Conservation (phyloP, 2,888 invertebrate genomes). For the Adelognathus sp. region DNA sequence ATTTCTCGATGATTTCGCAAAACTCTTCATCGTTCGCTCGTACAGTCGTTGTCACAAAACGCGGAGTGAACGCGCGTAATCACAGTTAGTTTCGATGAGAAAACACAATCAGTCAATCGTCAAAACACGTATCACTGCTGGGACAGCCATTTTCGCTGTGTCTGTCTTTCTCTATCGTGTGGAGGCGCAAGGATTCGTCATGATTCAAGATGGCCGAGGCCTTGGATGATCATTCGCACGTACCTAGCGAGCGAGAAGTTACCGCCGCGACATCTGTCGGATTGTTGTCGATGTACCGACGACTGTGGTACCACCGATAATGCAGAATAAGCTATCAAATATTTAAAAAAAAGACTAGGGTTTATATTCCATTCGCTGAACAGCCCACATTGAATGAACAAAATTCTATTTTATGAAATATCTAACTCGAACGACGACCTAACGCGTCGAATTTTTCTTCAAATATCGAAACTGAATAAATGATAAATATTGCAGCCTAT, state of each 20-base stretch:
- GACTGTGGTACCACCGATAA: not conserved
- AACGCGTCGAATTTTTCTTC: too few species aligned
- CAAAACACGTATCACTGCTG: conserved; percentile 71
- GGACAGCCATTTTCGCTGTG: conserved; percentile 71
- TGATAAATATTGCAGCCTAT: too few species aligned
- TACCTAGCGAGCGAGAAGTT: not conserved
- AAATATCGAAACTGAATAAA: too few species aligned
- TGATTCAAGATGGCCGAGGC: conserved; percentile 38
- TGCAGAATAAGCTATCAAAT: too few species aligned
- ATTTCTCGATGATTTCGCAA: not conserved
- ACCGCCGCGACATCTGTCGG: not conserved
- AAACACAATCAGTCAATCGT: conserved; percentile 60
- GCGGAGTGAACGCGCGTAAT: not conserved
- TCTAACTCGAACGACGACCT: too few species aligned
- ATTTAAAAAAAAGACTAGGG: too few species aligned
- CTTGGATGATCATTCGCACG: not conserved
- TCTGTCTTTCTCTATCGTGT: conserved; percentile 35
- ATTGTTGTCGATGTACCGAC: not conserved
- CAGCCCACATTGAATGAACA: too few species aligned
- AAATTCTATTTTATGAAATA: too few species aligned
- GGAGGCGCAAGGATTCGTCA: not conserved
- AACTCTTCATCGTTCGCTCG: not conserved
- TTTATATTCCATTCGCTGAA: too few species aligned
- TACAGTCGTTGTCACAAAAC: not conserved
- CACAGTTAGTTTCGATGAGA: not conserved